Base-by-base conservation (phyloP, 2,797 vertebrate species). In the Danio choprae region DNA sequence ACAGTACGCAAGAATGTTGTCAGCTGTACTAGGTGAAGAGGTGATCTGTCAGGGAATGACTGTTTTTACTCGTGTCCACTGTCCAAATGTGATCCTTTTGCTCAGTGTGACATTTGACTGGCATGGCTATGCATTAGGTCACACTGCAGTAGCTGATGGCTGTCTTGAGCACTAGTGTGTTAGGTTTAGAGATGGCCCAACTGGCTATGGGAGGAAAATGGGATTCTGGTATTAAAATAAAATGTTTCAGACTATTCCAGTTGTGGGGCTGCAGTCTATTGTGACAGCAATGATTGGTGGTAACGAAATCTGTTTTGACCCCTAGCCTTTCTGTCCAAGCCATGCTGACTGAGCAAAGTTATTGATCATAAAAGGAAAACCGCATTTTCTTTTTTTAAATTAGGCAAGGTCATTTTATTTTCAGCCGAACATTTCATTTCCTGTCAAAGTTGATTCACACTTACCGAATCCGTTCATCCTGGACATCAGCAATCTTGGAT, bases 231-330 rank as follows among this genome's bases (percentile, higher is more conserved):
- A 51, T 29, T 29, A 29, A 29, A 29, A 29, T 29, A 22, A 74
- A 10, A 13, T 55, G 41, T 29, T 46, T 74, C 16, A 44, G 50
- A 29, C 29, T 67, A 12, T 8, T 38, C 2, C 44, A 64, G n/a
- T 29, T 43, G 58, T n/a, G 20, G 16, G 41, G 36, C 11, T 22
- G 46, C 36, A 18, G 46, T 56, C 36, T 56, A 55, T 43, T 44
- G 51, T 56, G 67, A 51, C 3, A 36, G 29, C 1, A 53, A 53
- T 51, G 6, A 11, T 46, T 7, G 43, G 63, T 40, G 6, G 16
- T 53, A 48, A 53, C 48, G 12, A 18, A 38, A 48, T 55, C n/a
- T 22, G 53, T 38, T 65, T 36, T 74, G 74, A 81, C 56, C 84
- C 50, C 46, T 79, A 76, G 56, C 69, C 63, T 62, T 73, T 13